Percentiles rank a stretch among this genome's conserved stretches.
These are phyloP conservation scores for Rhagonycha lutea DNA, from an alignment of 2,888 invertebrate species.

Conservation along the genomic window DNA sequence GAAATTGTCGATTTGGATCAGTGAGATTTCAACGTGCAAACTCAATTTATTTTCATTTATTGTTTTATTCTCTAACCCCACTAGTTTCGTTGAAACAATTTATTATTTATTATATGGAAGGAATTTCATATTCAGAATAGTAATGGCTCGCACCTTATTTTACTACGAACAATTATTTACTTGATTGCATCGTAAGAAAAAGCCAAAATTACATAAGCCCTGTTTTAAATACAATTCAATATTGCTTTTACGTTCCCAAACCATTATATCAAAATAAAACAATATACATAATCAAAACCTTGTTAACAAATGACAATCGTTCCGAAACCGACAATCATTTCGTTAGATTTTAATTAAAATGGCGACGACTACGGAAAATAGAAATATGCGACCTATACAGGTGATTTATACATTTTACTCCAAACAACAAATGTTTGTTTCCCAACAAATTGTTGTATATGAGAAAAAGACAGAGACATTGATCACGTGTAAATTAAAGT, in stretches of 20 bases:
- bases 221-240: constrained; percentile 27
- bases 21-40: constrained; percentile 33
- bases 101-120: background rate
- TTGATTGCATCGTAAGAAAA: background rate
- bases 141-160: background rate
- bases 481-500: background rate
- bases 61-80: background rate
- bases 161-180: background rate
- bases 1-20: constrained; percentile 41
- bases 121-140: background rate
- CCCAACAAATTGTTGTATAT: background rate
- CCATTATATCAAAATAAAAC: constrained; percentile 43
- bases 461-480: constrained; percentile 3
- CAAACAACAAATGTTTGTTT: background rate
- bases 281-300: constrained; percentile 45
- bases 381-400: constrained; percentile 29
- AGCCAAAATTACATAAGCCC: constrained; percentile 7
- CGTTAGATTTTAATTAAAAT: constrained; percentile 47
- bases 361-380: constrained; percentile 33
- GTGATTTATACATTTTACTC: constrained; percentile 10
- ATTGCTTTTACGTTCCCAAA: constrained; percentile 17
- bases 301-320: constrained; percentile 45
- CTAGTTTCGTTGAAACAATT: background rate
- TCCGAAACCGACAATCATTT: constrained; percentile 42
- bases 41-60: constrained; percentile 25